Evolutionary conservation across 1,140 invertebrate species (phyloP).

Genomic region (Venustaconcha ellipsiformis): DNA sequence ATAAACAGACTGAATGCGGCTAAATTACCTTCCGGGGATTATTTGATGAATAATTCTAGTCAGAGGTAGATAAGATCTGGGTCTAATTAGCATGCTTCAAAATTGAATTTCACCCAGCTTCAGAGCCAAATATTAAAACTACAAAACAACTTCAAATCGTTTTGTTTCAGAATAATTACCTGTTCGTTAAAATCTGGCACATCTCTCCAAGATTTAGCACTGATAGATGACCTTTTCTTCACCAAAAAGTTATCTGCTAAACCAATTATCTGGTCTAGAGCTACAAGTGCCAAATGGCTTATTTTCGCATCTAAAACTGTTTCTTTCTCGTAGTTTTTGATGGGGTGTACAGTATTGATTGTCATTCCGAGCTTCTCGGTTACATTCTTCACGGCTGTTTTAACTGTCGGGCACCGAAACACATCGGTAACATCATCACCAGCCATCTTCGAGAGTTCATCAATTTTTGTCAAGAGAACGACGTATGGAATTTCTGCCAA

Average conservation of each 20-base stretch:
- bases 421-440: conserved; percentile 8
- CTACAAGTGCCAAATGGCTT: conserved; percentile 11
- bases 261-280: conserved; percentile 12
- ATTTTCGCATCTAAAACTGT: conserved; percentile 12
- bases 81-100: too few relatives aligned
- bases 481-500: conserved; percentile 27
- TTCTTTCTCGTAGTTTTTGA: conserved; percentile 29
- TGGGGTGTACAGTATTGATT: conserved; percentile 13
- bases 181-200: too few relatives aligned
- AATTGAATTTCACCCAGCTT: too few relatives aligned
- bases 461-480: conserved; percentile 30
- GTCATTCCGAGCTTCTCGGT: conserved; percentile 25
- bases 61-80: too few relatives aligned
- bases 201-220: too few relatives aligned
- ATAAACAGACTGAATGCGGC: too few relatives aligned
- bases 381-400: conserved; percentile 15
- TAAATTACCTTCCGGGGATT: too few relatives aligned
- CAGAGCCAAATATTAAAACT: too few relatives aligned
- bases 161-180: too few relatives aligned
- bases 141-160: too few relatives aligned
- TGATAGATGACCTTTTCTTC: too few relatives aligned
- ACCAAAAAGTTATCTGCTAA: conserved; percentile 25
- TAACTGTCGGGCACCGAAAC: conserved; percentile 11
- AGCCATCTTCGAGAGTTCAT: conserved; percentile 14
- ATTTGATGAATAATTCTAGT: too few relatives aligned